These are phyloP conservation scores for Achroia grisella DNA, from an alignment of 1,140 invertebrate species.

Conservation along the genomic window DNA sequence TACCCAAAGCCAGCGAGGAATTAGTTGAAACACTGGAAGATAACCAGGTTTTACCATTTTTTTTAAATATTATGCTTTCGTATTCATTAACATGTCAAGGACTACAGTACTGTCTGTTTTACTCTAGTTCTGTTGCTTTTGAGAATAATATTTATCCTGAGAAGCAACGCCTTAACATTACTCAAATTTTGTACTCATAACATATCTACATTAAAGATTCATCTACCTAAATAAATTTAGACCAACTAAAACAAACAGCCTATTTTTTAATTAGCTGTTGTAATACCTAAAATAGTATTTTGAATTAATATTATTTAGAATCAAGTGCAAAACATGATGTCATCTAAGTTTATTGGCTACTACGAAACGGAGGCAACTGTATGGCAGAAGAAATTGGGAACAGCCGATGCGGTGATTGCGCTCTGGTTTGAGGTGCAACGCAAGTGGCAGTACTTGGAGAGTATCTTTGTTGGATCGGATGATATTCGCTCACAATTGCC, in stretches of 20 bases:
- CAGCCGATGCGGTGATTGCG: slow-evolving; percentile 88
- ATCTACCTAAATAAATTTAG: too few species aligned
- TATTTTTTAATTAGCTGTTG: too few species aligned
- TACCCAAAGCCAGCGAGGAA: slow-evolving; percentile 90
- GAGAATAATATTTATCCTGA: too few species aligned
- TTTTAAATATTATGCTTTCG: too few species aligned
- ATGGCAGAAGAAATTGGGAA: slow-evolving; percentile 93
- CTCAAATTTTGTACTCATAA: too few species aligned
- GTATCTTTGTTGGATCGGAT: slow-evolving; percentile 96
- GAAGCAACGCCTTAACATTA: too few species aligned
- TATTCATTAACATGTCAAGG: too few species aligned
- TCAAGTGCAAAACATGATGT: slow-evolving; percentile 93
- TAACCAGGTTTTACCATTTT: slow-evolving; percentile 84
- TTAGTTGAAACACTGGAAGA: slow-evolving; percentile 95
- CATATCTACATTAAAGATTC: too few species aligned
- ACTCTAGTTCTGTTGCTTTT: too few species aligned
- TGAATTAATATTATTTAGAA: slow-evolving; percentile 45
- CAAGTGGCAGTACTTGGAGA: slow-evolving; percentile 95
- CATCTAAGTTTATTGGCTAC: slow-evolving; percentile 92
- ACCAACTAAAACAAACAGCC: too few species aligned
- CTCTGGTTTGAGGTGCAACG: slow-evolving; percentile 96
- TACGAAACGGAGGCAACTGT: slow-evolving; percentile 88
- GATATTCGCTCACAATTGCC: slow-evolving; percentile 95
- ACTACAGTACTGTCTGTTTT: too few species aligned
- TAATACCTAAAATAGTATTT: slow-evolving; percentile 4